These are phyloP conservation scores for Octodon degus DNA, from an alignment of 2,113 vertebrate genomes.

Conservation along the genomic window DNA sequence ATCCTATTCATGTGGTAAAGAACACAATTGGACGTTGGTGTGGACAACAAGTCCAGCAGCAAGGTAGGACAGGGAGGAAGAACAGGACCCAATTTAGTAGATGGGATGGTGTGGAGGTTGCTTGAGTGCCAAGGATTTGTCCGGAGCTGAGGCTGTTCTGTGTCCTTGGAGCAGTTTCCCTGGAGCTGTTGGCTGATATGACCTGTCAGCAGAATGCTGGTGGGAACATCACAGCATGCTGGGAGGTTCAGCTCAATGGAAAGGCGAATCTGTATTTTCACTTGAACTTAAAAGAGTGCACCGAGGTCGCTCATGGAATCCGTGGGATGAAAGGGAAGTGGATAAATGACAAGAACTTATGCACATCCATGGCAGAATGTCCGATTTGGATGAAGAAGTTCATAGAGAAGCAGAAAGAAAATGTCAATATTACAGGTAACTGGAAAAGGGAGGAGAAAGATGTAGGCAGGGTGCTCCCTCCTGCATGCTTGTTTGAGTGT, in stretches of 20 bases:
- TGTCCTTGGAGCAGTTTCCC: not conserved
- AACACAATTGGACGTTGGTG: not conserved
- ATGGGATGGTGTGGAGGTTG: not conserved
- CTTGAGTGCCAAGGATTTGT: not conserved
- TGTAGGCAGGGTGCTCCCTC: no score
- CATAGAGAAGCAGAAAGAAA: accelerated
- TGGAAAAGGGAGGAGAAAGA: not conserved
- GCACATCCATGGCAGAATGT: not conserved
- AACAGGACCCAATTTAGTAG: not conserved
- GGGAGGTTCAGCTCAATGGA: not conserved
- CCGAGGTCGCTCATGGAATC: no score
- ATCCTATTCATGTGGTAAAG: not conserved
- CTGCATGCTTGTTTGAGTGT: no score
- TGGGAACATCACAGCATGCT: accelerated
- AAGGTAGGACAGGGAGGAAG: not conserved
- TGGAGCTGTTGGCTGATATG: not conserved
- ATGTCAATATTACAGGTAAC: not conserved
- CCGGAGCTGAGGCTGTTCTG: not conserved
- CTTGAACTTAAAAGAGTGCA: accelerated
- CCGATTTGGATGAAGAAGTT: accelerated
- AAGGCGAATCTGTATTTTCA: not conserved
- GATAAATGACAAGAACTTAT: not conserved
- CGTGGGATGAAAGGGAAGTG: not conserved
- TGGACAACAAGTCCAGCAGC: no score
- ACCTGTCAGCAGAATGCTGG: accelerated